Base-by-base conservation (phyloP, 2,113 vertebrate species). In the Leptobrachium leishanense region DNA sequence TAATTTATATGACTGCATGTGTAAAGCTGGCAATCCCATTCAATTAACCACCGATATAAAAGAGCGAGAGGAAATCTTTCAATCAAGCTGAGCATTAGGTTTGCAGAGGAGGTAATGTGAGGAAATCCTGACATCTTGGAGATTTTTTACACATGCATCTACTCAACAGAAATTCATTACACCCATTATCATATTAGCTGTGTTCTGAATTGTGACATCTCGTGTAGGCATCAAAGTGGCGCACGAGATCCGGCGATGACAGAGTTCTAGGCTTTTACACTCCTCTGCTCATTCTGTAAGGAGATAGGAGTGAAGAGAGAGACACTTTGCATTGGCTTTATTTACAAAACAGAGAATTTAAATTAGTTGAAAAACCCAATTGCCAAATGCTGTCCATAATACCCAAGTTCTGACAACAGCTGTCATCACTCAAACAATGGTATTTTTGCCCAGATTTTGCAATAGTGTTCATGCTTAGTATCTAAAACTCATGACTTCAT, bases 1-100 rank as follows among this genome's bases (percentile, higher is more conserved):
- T 77, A 77, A 77, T 77, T 77, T 77, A 77, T 77, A 77, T 77
- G 75, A 67, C 75, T 77, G 75, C 75, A 69, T 62, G 75, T 77
- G 66, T 70, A 77, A 77, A 77, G 65, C 75, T 77, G 55, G 75
- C 75, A 46, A 70, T 70, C 66, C 75, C 66, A 77, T 77, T 77
- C 75, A 77, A 77, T 77, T 77, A 77, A 62, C 53, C 54, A 43
- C 54, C 66, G 68, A 46, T 68, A 77, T 77, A 77, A 77, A 69
- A 77, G 75, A 59, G 66, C 43, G 67, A 39, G 65, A 69, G 75
- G 67, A 77, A 69, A 43, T 77, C 75, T 59, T 77, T 70, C 66
- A 69, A 77, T 77, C 75, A 77, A 69, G 54, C 42, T 15, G 43
- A 41, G 5, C 66, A 69, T 76, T 76, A 57, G 39, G 46, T 53